Evolutionary conservation across 2,797 vertebrate genomes (phyloP).

Genomic region (Brotula barbata): DNA sequence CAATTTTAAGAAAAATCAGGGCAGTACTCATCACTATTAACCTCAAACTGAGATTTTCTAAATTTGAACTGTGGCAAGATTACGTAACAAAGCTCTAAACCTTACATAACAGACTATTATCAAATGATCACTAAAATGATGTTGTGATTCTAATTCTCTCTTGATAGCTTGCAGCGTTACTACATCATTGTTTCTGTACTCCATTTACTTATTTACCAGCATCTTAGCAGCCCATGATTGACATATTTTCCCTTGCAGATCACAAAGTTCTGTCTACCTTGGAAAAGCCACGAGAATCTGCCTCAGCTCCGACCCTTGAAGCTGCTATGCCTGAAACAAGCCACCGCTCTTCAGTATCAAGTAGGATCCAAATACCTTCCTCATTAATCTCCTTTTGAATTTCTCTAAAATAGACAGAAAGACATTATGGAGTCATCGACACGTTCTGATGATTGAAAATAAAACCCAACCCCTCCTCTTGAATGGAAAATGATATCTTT

Average conservation of each 20-base stretch:
- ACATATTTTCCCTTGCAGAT: conserved; percentile 82
- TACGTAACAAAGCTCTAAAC: conserved; percentile 19
- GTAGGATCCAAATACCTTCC: conserved; percentile 79
- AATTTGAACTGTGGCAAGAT: background rate
- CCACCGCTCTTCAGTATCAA: conserved; percentile 93
- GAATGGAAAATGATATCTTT: no score
- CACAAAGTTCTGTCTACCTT: conserved; percentile 90
- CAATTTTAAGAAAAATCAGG: background rate
- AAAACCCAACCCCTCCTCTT: background rate
- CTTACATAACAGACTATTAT: background rate
- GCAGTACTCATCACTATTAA: background rate
- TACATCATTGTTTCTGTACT: no score
- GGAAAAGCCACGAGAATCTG: conserved; percentile 95
- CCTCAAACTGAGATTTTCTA: no score
- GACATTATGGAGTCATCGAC: conserved; percentile 1
- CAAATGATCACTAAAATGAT: conserved; percentile 15
- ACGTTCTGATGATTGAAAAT: background rate
- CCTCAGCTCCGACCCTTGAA: conserved; percentile 94
- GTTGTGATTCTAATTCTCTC: conserved; percentile 29
- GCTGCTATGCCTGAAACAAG: conserved; percentile 91
- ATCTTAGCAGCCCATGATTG: conserved; percentile 58
- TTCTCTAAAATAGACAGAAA: conserved; percentile 6
- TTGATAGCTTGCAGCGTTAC: no score
- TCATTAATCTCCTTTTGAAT: conserved; percentile 29
- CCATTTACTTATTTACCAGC: no score